Conservation (phyloP, 2,888 invertebrate species). For the Dioctria rufipes region DNA sequence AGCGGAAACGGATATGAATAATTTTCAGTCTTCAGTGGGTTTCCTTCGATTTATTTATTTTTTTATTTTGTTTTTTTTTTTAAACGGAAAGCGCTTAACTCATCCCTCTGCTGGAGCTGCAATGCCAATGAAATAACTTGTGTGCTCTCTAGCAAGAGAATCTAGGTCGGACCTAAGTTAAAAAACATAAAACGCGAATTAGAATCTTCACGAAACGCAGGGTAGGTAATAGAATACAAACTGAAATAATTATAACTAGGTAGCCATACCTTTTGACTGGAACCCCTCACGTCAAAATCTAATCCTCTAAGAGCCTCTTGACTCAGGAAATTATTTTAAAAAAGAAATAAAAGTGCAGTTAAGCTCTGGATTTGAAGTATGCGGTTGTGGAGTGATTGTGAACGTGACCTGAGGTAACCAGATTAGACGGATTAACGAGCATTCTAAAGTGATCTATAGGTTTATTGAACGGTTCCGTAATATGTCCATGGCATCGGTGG, state of each 20-base stretch:
- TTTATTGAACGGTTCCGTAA: constrained; percentile 20
- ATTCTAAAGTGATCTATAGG: constrained; percentile 3
- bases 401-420: constrained; percentile 32
- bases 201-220: too few relatives aligned
- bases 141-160: constrained; percentile 11
- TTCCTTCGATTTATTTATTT: neutral
- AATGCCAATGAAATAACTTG: neutral
- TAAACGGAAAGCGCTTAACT: neutral
- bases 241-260: neutral
- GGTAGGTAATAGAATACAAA: too few relatives aligned
- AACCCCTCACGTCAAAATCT: neutral
- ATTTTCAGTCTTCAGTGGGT: constrained; percentile 29
- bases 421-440: constrained; percentile 36
- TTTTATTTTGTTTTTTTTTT: neutral
- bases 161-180: constrained; percentile 3
- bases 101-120: too few relatives aligned
- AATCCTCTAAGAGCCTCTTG: constrained; percentile 28
- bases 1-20: constrained; percentile 56
- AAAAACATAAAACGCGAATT: too few relatives aligned
- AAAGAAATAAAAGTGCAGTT: neutral
- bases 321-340: constrained; percentile 12
- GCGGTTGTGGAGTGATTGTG: neutral
- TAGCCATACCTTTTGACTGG: neutral
- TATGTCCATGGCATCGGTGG: neutral
- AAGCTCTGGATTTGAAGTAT: neutral